These are phyloP conservation scores for Salvelinus alpinus DNA, from an alignment of 2,113 vertebrate genomes.

Conservation along the genomic window DNA sequence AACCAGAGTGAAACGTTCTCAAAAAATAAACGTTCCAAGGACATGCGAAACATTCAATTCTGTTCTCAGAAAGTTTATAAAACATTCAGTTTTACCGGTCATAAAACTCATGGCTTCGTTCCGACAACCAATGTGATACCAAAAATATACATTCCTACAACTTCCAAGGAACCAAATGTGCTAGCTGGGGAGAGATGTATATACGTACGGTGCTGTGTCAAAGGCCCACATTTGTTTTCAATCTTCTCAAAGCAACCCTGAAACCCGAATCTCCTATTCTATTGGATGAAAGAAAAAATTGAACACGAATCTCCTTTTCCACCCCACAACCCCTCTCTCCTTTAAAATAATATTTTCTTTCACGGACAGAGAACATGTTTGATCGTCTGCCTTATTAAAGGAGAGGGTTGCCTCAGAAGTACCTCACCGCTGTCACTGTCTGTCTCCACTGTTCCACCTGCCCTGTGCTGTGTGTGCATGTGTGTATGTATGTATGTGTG, in stretches of 20 bases:
- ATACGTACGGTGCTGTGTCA: conserved; percentile 10
- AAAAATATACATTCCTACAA: no score
- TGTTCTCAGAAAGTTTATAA: conserved; percentile 49
- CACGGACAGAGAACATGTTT: conserved; percentile 59
- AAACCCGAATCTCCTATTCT: conserved; percentile 49
- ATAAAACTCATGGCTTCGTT: no score
- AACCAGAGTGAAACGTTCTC: no score
- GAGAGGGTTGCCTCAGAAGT: conserved; percentile 49
- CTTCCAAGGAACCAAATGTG: no score
- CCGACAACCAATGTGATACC: no score
- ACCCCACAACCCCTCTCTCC: conserved; percentile 15
- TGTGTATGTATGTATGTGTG: not conserved
- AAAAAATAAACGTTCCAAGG: no score
- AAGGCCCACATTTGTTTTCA: conserved; percentile 71
- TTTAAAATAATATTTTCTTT: conserved; percentile 66
- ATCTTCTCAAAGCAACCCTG: conserved; percentile 55
- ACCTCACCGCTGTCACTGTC: conserved; percentile 10
- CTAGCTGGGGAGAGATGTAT: conserved; percentile 13
- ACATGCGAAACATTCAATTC: no score
- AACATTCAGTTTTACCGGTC: conserved; percentile 26
- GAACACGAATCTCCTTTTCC: conserved; percentile 32
- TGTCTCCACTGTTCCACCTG: conserved; percentile 53
- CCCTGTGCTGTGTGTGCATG: conserved; percentile 57
- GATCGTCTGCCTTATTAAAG: conserved; percentile 55
- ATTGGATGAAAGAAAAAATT: conserved; percentile 41